Evolutionary conservation across 2,888 invertebrate species (phyloP).

Genomic region (Hetaerina titia): DNA sequence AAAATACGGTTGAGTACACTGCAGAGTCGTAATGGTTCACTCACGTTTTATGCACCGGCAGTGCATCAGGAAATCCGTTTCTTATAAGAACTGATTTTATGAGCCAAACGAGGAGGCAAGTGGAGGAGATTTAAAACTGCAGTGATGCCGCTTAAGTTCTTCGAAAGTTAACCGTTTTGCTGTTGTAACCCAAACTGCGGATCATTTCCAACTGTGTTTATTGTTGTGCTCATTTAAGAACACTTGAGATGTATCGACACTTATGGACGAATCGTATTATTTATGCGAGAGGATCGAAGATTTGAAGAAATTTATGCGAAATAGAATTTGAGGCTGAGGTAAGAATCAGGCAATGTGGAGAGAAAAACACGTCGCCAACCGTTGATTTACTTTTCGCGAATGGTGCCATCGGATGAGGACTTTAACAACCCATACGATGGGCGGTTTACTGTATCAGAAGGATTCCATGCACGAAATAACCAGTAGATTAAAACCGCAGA

Average conservation of each 20-base stretch:
- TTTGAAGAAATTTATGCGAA: neutral
- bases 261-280: neutral
- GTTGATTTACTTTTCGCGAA: neutral
- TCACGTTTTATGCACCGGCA: neutral
- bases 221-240: neutral
- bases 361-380: neutral
- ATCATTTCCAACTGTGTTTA: neutral
- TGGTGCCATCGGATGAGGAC: neutral
- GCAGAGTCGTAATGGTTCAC: neutral
- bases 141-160: neutral
- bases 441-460: neutral
- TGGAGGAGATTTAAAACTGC: neutral
- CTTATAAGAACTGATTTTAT: neutral
- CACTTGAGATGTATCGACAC: neutral
- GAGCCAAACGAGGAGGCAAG: neutral
- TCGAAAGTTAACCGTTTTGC: neutral
- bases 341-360: neutral
- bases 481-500: neutral
- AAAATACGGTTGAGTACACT: conserved; percentile 34
- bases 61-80: neutral
- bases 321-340: neutral
- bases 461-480: neutral
- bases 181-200: neutral
- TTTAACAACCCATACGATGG: neutral
- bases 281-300: neutral